Conservation (phyloP, 2,797 vertebrate genomes). For the Neostethus bicornis region DNA sequence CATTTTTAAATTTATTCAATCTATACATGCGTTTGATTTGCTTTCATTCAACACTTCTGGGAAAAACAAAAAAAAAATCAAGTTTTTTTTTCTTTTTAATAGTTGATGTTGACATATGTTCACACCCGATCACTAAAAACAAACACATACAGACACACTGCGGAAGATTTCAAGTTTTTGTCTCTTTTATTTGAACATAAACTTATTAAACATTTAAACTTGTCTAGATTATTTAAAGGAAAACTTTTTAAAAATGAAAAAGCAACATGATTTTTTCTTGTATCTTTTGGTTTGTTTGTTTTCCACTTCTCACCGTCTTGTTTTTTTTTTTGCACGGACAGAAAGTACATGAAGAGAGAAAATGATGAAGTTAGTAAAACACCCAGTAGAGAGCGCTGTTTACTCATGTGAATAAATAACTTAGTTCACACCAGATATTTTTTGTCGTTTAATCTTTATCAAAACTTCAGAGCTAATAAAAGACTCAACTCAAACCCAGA, state of each 20-base stretch:
- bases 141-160: too few relatives aligned
- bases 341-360: not conserved
- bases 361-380: not conserved
- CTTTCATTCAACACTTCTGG: too few relatives aligned
- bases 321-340: not conserved
- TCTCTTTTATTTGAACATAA: not conserved
- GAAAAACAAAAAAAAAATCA: too few relatives aligned
- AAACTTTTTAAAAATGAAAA: too few relatives aligned
- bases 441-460: slow-evolving; percentile 15
- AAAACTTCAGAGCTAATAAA: slow-evolving; percentile 2
- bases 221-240: not conserved
- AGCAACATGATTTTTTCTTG: too few relatives aligned
- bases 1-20: too few relatives aligned
- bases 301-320: not conserved
- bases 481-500: too few relatives aligned
- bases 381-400: slow-evolving; percentile 65
- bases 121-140: too few relatives aligned
- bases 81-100: too few relatives aligned
- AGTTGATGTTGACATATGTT: too few relatives aligned
- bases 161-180: not conserved
- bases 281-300: not conserved
- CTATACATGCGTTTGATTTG: too few relatives aligned
- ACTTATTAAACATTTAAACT: not conserved
- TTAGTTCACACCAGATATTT: not conserved
- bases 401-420: slow-evolving; percentile 6